phyloP scores from a whole-genome alignment of 2,888 invertebrate species.

The Cheilosia scutellata region DNA sequence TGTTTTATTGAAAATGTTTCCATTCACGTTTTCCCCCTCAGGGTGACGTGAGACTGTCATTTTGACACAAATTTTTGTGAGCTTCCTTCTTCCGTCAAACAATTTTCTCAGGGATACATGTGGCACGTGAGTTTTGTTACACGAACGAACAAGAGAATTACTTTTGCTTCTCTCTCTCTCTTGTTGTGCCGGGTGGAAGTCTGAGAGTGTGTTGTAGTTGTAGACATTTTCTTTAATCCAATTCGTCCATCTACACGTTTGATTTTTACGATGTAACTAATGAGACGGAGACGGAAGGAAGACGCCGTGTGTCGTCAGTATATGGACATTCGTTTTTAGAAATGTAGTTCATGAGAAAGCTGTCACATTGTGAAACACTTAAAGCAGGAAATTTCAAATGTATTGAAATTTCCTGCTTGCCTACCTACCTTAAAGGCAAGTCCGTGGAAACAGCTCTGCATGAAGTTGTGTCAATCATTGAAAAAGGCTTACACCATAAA shows the following conservation, averaged over 20 bases:
- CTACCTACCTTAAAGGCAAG: no score
- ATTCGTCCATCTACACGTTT: conserved; percentile 70
- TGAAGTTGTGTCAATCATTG: no score
- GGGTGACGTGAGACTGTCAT: conserved; percentile 64
- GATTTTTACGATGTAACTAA: conserved; percentile 64
- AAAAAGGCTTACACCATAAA: no score
- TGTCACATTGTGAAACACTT: conserved; percentile 60
- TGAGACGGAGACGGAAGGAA: conserved; percentile 57
- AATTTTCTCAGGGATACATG: conserved; percentile 40
- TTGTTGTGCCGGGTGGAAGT: conserved; percentile 37
- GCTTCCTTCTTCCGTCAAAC: conserved; percentile 57
- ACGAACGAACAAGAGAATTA: conserved; percentile 7
- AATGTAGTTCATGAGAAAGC: conserved; percentile 70
- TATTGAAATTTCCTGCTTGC: no score
- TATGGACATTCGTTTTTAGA: conserved; percentile 27
- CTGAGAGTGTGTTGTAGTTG: conserved; percentile 39
- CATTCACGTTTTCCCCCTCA: conserved; percentile 22
- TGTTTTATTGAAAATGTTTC: conserved; percentile 66
- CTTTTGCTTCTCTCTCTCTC: conserved; percentile 35
- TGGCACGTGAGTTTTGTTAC: conserved; percentile 62
- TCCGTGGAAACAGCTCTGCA: no score
- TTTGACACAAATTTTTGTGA: conserved; percentile 71
- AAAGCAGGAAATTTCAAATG: conserved; percentile 60
- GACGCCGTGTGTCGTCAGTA: conserved; percentile 54
- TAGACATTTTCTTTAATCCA: conserved; percentile 62